Conservation (phyloP, 2,113 vertebrate genomes). For the Mohoua ochrocephala region DNA sequence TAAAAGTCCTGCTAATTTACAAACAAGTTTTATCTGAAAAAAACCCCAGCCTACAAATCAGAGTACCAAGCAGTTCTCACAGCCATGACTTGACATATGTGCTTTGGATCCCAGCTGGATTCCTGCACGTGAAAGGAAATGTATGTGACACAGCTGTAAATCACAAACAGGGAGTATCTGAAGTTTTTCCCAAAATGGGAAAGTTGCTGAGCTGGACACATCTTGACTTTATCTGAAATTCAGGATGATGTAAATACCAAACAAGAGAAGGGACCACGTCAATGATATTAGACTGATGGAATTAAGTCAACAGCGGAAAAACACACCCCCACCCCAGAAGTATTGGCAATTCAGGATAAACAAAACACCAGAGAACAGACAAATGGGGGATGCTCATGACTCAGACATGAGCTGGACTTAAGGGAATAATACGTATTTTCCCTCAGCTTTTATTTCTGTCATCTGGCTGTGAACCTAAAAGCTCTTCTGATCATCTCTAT, state of each 20-base stretch:
- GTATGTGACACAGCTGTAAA: background rate
- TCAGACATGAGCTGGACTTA: background rate
- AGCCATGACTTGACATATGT: background rate
- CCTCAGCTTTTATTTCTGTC: background rate
- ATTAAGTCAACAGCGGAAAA: conserved; percentile 10
- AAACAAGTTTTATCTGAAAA: background rate
- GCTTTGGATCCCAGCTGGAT: background rate
- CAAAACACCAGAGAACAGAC: background rate
- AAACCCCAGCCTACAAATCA: background rate
- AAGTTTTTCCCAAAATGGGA: background rate
- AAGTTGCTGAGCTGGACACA: conserved; percentile 6
- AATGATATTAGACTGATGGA: background rate
- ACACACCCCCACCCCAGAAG: background rate
- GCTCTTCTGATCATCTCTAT: background rate
- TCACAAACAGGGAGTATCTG: background rate
- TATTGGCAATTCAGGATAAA: background rate
- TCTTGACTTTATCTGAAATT: conserved; percentile 8
- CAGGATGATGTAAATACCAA: conserved; percentile 5
- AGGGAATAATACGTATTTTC: background rate
- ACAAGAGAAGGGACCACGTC: background rate
- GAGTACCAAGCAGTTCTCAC: background rate
- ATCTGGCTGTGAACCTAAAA: background rate
- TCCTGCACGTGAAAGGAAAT: background rate
- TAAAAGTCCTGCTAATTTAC: background rate
- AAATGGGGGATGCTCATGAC: background rate